Percentiles rank a stretch among this genome's conserved stretches.
phyloP scores from a whole-genome alignment of 1,140 invertebrate species.

The Neodiprion virginianus region DNA sequence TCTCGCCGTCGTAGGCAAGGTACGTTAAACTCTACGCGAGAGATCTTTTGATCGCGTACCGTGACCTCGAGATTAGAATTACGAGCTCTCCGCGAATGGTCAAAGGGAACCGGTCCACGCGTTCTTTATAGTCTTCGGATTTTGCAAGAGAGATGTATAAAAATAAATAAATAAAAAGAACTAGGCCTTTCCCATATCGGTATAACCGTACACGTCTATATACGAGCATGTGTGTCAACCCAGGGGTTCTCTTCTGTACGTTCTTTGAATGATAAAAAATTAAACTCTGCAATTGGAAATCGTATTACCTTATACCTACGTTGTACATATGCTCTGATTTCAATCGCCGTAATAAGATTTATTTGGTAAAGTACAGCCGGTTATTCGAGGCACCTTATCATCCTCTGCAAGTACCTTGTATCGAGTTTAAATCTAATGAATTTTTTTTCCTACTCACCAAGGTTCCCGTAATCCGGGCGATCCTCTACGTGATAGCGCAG shows the following conservation, averaged over 20 bases:
- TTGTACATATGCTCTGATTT: too few species aligned
- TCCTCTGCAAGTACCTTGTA: too few species aligned
- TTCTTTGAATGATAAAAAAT: too few species aligned
- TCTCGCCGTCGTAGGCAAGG: conserved; percentile 79
- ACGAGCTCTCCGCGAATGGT: neutral
- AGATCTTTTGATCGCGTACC: neutral
- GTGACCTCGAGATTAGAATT: neutral
- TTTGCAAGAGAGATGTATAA: neutral
- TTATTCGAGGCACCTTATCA: neutral
- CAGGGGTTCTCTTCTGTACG: too few species aligned
- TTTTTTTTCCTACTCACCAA: conserved; percentile 25
- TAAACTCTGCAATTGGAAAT: too few species aligned
- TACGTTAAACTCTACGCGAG: conserved; percentile 47
- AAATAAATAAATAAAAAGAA: neutral
- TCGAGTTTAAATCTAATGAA: conserved; percentile 1
- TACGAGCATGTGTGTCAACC: neutral
- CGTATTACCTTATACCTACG: too few species aligned
- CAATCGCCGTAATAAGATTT: too few species aligned
- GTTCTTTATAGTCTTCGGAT: neutral
- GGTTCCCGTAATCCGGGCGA: conserved; percentile 70
- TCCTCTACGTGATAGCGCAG: conserved; percentile 86
- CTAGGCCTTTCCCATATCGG: neutral
- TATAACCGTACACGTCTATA: neutral
- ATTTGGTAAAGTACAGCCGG: too few species aligned
- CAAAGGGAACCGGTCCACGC: conserved; percentile 1